Evolutionary conservation across 2,113 vertebrate species (phyloP).

Genomic region (Alaudala cheleensis): DNA sequence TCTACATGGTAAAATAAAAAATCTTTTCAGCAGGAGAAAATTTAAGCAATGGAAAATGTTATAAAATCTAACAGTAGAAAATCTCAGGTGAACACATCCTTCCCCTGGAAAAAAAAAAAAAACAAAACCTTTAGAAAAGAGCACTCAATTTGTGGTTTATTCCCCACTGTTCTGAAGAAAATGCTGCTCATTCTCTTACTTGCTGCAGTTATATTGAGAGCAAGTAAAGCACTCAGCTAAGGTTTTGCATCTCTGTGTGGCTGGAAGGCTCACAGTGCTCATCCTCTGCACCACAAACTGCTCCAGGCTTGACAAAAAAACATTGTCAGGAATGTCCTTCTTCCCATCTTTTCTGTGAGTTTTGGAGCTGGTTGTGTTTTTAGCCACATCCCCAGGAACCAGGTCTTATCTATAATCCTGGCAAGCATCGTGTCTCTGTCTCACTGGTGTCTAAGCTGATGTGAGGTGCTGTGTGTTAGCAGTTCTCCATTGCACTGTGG

Average conservation of each 20-base stretch:
- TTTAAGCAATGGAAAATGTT: neutral
- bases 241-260: accelerated
- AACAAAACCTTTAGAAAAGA: neutral
- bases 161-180: neutral
- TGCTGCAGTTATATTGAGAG: neutral
- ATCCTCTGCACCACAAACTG: neutral
- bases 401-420: neutral
- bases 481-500: neutral
- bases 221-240: neutral
- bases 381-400: accelerated
- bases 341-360: neutral
- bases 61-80: neutral
- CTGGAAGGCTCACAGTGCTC: neutral
- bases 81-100: neutral
- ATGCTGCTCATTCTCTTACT: neutral
- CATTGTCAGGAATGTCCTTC: neutral
- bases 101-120: neutral
- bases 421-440: neutral
- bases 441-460: neutral
- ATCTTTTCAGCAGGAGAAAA: neutral
- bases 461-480: accelerated
- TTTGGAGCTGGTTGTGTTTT: neutral
- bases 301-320: neutral
- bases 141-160: neutral
- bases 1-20: neutral